Percentiles rank a stretch among this genome's conserved stretches.
Conservation (phyloP, 1,140 invertebrate species). For the Neodiprion lecontei region DNA sequence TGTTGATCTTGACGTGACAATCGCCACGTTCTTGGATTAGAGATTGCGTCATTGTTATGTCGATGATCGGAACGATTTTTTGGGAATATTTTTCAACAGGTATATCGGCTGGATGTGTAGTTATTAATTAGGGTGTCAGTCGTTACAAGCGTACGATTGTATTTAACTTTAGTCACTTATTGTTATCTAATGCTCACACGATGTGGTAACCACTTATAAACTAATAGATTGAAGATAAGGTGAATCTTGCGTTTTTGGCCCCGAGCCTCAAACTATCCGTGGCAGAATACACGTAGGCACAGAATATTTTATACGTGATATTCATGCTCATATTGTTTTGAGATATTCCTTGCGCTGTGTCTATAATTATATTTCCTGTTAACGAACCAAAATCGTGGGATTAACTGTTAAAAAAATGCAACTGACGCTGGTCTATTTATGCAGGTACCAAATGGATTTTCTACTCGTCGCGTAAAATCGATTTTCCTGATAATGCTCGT, state of each 20-base stretch:
- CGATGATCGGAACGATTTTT: neutral
- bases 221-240: slow-evolving; percentile 1
- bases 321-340: neutral
- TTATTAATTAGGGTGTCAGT: neutral
- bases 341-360: neutral
- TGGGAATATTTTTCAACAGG: neutral
- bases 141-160: neutral
- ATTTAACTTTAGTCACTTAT: neutral
- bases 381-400: too few relatives aligned
- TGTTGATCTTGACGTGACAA: too few relatives aligned
- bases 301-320: neutral
- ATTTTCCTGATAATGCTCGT: too few relatives aligned
- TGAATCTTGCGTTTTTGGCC: neutral
- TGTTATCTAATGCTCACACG: slow-evolving; percentile 1
- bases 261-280: neutral
- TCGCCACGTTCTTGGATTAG: too few relatives aligned
- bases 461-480: too few relatives aligned
- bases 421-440: too few relatives aligned
- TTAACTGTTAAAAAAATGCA: too few relatives aligned
- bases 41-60: neutral
- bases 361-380: too few relatives aligned
- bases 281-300: neutral
- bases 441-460: too few relatives aligned
- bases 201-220: neutral
- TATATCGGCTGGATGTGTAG: too few relatives aligned